These are phyloP conservation scores for Brachionichthys hirsutus DNA, from an alignment of 2,113 vertebrate species.

Conservation along the genomic window DNA sequence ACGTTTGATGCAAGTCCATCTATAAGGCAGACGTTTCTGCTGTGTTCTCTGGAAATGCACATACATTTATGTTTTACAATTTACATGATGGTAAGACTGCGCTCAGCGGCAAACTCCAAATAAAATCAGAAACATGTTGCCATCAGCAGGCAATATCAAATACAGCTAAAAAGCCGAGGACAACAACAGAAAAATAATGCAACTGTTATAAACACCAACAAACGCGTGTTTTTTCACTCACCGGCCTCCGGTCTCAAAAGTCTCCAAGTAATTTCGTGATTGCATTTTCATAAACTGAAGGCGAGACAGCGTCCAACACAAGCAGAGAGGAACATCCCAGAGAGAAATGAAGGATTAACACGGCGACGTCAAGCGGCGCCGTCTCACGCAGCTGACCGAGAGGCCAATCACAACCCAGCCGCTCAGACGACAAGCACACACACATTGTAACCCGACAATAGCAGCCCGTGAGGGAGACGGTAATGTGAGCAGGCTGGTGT, in stretches of 20 bases:
- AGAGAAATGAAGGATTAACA: slow-evolving; percentile 49
- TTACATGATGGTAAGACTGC: not conserved
- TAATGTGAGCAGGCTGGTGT: slow-evolving; percentile 65
- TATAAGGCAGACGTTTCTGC: no score
- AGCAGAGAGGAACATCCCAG: slow-evolving; percentile 29
- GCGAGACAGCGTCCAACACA: slow-evolving; percentile 19
- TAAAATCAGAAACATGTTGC: not conserved
- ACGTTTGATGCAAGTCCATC: not conserved
- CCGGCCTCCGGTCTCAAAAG: slow-evolving; percentile 2
- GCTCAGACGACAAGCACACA: slow-evolving; percentile 22
- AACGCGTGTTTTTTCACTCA: slow-evolving; percentile 26
- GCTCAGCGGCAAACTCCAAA: not conserved
- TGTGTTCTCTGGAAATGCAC: not conserved
- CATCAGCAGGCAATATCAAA: not conserved
- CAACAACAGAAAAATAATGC: not conserved
- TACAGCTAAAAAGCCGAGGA: not conserved
- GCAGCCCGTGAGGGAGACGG: slow-evolving; percentile 54
- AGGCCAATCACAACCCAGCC: slow-evolving; percentile 49
- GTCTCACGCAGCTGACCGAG: slow-evolving; percentile 32
- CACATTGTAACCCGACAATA: slow-evolving; percentile 68
- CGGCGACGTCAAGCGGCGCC: slow-evolving; percentile 49
- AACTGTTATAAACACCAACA: not conserved
- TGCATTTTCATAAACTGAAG: slow-evolving; percentile 14
- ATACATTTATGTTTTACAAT: not conserved
- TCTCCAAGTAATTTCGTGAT: not conserved